Evolutionary conservation across 2,797 vertebrate species (phyloP).

Genomic region (Galagoides demidoff): DNA sequence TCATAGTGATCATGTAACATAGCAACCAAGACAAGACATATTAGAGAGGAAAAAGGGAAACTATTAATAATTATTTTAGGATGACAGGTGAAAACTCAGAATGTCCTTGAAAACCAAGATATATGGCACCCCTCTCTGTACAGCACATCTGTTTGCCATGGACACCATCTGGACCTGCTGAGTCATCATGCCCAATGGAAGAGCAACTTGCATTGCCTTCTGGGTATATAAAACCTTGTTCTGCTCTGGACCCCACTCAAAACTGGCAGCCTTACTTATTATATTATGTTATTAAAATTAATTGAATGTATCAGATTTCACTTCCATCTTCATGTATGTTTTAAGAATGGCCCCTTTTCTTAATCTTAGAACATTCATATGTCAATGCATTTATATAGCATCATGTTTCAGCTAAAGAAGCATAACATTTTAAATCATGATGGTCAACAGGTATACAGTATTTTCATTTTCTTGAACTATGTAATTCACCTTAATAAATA

Average conservation of each 20-base stretch:
- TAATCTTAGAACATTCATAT: not conserved
- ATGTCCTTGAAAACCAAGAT: not conserved
- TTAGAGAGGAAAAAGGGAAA: not conserved
- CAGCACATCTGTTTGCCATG: not conserved
- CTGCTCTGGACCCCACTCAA: not conserved
- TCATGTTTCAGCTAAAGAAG: not conserved
- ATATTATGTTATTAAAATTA: not conserved
- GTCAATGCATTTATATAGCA: not conserved
- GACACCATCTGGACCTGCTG: not conserved
- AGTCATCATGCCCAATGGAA: not conserved
- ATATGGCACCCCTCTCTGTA: not conserved
- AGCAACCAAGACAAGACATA: slow-evolving; percentile 8
- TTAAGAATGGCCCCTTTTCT: not conserved
- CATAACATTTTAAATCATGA: not conserved
- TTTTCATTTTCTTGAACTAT: slow-evolving; percentile 3
- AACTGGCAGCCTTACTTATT: not conserved
- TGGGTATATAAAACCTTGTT: not conserved
- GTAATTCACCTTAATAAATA: not conserved
- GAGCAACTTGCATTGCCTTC: not conserved
- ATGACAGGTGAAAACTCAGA: not conserved
- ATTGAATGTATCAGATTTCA: not conserved
- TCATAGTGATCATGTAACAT: not conserved
- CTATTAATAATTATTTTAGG: not conserved
- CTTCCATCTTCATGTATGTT: not conserved
- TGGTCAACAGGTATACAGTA: not conserved